Conservation (phyloP, 2,797 vertebrate species). For the Phoeniculus purpureus region DNA sequence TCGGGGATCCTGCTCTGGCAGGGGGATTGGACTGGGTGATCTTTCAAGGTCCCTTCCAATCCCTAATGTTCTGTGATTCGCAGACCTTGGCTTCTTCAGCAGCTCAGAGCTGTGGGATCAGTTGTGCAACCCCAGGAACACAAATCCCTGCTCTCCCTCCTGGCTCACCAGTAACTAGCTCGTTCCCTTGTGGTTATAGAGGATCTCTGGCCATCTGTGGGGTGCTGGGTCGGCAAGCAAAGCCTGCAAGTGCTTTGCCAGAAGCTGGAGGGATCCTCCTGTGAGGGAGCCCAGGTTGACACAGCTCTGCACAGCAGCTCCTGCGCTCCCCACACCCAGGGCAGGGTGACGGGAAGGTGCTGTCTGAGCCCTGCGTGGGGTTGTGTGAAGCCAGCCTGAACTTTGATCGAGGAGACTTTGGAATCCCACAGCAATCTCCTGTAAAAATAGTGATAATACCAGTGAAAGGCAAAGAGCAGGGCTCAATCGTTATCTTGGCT, state of each 20-base stretch:
- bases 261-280: neutral
- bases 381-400: neutral
- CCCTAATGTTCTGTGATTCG: too few relatives aligned
- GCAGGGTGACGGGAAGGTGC: accelerated
- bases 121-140: neutral
- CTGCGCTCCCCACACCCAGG: accelerated
- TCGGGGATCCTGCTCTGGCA: too few relatives aligned
- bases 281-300: neutral
- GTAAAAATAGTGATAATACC: neutral
- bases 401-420: slow-evolving; percentile 40
- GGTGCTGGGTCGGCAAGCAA: neutral
- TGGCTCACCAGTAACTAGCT: neutral
- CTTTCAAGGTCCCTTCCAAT: too few relatives aligned
- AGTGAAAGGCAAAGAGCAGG: neutral
- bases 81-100: neutral
- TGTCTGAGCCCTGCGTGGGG: neutral
- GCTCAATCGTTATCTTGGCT: neutral
- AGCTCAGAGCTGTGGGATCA: neutral
- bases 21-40: too few relatives aligned
- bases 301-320: neutral
- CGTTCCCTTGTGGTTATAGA: neutral
- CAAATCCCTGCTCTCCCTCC: neutral
- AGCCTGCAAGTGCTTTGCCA: neutral
- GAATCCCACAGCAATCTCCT: neutral
- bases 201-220: neutral